Evolutionary conservation across 92 coral and sea anemone species (phyloP), one percentile per base, ranked within the genome.

Genomic region (Plumapathes pennacea): DNA sequence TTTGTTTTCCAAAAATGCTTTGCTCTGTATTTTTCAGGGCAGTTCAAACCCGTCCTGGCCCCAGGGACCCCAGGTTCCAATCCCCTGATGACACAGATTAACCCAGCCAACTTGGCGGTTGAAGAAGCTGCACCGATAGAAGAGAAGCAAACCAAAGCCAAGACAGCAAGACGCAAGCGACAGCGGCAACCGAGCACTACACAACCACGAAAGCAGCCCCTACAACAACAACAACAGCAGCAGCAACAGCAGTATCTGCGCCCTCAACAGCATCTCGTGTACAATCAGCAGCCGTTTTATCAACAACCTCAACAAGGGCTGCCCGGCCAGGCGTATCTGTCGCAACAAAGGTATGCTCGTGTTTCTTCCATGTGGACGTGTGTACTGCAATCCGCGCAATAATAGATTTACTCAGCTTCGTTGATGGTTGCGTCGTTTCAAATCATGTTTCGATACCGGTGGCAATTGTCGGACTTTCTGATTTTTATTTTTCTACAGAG

Each of bases 11-110:
- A n/a, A 51, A 14, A 57, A 56, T 5, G 29, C 25, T 2, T 53
- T 51, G n/a, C 15, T 33, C 36, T 46, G 18, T 3, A 29, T 25
- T 15, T 10, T 48, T 27, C 11, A 77, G 85, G 72, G 41, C 72
- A 59, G 32, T 48, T 70, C 12, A 77, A 77, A 22, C 64, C 78
- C 10, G 41, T 71, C 6, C 74, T 74, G 1, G 64, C 79, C 18
- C 81, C 81, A 45, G 80, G 69, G 29, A 79, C 86, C 15, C 86
- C 86, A 7, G 56, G 81, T 5, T 79, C 86, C 11, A 38, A 46
- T 10, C 14, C 72, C 2, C 45, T 64, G 27, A 20, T 64, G 11
- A 38, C 37, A 28, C 86, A 70, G 20, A 67, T 46, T 11, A 37
- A 69, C 2, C 50, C 64, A 38, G 46, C 76, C 19, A 54, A 60